Evolutionary conservation across 1,140 invertebrate genomes (phyloP), one percentile per base, ranked within the genome.

Genomic region (Pteromalus puparum): DNA sequence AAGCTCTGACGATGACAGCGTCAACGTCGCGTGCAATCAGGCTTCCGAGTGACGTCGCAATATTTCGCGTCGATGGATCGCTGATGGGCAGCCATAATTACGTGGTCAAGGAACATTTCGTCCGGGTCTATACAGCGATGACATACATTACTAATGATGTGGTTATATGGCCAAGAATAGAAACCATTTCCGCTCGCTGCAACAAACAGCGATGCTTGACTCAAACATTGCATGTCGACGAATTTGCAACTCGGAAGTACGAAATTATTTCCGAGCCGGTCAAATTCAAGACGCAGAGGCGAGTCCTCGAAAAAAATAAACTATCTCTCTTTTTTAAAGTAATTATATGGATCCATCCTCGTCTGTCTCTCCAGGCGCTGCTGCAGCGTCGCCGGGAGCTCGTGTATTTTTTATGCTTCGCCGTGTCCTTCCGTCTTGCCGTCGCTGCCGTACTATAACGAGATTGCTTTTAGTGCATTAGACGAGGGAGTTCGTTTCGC

Each of bases 401-500:
- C 6, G 3, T 68, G 42, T 75, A 75, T 48, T 46, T 81, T 73
- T 81, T 81, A 72, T 30, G 24, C 38, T 73, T 42, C 42, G 65
- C 24, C 12, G 65, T 42, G 12, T 81, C 67, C 78, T 70, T 65
- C 2, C 78, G 34, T 46, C 78, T 26, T 28, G 77, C 21, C 21
- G 75, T 38, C n/a, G 38, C 53, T n/a, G 68, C 13, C 26, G 12
- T 73, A 12, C 24, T 48, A 21, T 81, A 81, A 81, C 42, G 79
- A 81, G 79, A 81, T 81, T 81, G 79, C 79, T 48, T 81, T 72
- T 81, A 81, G 79, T 28, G 79, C 68, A 81, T 72, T 72, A 81
- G 67, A 72, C 78, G 78, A 70, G 30, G 61, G 48, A 67, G 48
- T 67, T 78, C 46, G 30, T 67, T 67, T 78, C 53, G 48, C 48